Evolutionary conservation across 2,113 vertebrate species (phyloP), one percentile per base, ranked within the genome.

Genomic region (Aegotheles bennettii): DNA sequence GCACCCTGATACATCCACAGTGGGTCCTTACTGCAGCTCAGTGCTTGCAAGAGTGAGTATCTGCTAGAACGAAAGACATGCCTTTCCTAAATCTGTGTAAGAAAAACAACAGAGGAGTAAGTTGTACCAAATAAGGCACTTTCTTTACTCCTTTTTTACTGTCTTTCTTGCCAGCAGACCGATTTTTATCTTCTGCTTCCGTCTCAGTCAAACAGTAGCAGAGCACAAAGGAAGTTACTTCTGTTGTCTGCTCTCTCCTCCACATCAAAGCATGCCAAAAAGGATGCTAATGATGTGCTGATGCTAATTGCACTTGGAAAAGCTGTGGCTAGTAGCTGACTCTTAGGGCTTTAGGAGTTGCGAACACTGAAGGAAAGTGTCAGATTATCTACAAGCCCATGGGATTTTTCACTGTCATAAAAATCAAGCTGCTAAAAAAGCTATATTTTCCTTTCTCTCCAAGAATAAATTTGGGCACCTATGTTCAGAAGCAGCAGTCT

Each of bases 11-110:
- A 57, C 24, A 98, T 86, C 97, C 97, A 2, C 97, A 99, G 93
- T 99, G 99, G 99, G 98, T 99, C 43, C 78, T 99, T 25, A 99
- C 99, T 1, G 99, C 99, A 23, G 97, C 98, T 23, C 99, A 98
- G 91, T 99, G 99, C 89, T 94, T 99, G 91, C 98, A 99, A 88
- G 97, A 94, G 99, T 99, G 95, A 79, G 98, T 84, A 67, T 90
- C 40, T 3, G 2, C 67, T n/a, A 59, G 38, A 83, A 65, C 1
- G 1, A 21, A 31, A 51, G 31, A 23, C 38, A 67, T 12, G 18
- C 29, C 13, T 40, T 81, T 84, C 35, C 31, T 35, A 45, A 59
- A 79, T 23, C 53, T 38, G 7, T 28, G 7, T 45, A n/a, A 87
- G 33, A 70, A 83, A 77, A 79, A 56, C 51, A 56, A 50, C 4